Evolutionary conservation across 2,888 invertebrate species (phyloP).

Genomic region (Agrochola lota): DNA sequence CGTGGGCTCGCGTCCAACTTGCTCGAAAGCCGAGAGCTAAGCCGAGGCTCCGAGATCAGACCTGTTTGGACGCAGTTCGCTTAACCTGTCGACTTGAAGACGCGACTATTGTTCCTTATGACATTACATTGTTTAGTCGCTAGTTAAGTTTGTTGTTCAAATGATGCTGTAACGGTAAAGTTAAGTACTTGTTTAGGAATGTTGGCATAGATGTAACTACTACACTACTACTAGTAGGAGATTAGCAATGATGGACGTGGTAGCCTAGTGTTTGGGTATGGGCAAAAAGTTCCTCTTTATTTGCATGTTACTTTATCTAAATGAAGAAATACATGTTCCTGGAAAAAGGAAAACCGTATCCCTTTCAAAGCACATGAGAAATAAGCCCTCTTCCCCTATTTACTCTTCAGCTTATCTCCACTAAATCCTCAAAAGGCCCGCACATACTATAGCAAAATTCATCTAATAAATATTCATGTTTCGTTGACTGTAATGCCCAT

Average conservation of each 20-base stretch:
- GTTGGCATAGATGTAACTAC: constrained; percentile 12
- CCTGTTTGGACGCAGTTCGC: constrained; percentile 61
- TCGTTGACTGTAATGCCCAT: constrained; percentile 57
- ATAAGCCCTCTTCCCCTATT: neutral
- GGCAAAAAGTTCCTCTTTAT: neutral
- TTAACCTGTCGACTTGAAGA: constrained; percentile 62
- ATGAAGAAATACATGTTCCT: neutral
- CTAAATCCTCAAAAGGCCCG: constrained; percentile 33
- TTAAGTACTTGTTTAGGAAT: constrained; percentile 39
- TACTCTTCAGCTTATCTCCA: constrained; percentile 26
- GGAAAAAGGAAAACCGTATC: neutral
- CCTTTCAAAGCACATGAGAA: constrained; percentile 10
- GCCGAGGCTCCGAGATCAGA: constrained; percentile 39
- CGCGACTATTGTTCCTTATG: constrained; percentile 63
- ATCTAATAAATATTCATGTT: constrained; percentile 65
- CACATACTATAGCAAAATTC: constrained; percentile 42
- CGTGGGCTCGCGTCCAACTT: constrained; percentile 56
- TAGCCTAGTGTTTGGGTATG: neutral
- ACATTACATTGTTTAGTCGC: constrained; percentile 61
- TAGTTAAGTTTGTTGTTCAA: constrained; percentile 46
- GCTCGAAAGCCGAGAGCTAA: constrained; percentile 39
- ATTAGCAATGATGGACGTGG: constrained; percentile 23
- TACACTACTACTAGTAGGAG: neutral
- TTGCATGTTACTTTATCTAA: neutral
- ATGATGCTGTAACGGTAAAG: constrained; percentile 55